A percentile compares a stretch with the other conserved stretches of the same genome.
phyloP scores from a whole-genome alignment of 1,140 invertebrate species.

The Lethrus apterus region DNA sequence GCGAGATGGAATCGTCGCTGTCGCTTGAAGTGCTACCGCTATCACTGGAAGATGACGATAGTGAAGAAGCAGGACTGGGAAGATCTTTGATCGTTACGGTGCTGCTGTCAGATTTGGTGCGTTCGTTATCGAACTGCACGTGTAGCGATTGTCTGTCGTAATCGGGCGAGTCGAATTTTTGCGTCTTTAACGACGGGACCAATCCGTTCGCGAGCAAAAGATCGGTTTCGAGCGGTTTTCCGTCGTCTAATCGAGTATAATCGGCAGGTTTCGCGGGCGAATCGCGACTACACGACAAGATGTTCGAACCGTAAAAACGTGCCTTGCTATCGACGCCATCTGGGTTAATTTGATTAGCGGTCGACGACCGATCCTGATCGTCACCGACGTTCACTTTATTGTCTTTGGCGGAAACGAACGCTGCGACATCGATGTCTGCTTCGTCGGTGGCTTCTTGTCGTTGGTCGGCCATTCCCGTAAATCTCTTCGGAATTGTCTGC shows the following conservation, averaged over 20 bases:
- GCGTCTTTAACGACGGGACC: conserved; percentile 1
- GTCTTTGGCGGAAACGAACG: conserved; percentile 13
- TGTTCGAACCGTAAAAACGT: too few relatives aligned
- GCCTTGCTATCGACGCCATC: neutral
- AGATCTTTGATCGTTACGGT: conserved; percentile 37
- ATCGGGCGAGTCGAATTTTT: conserved; percentile 24
- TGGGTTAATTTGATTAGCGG: too few relatives aligned
- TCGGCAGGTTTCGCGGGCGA: too few relatives aligned
- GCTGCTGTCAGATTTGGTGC: conserved; percentile 34
- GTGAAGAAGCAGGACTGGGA: conserved; percentile 36
- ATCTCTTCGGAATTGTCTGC: conserved; percentile 37
- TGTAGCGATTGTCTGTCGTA: conserved; percentile 46
- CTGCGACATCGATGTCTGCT: conserved; percentile 25
- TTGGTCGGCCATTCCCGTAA: conserved; percentile 36
- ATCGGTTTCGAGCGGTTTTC: too few relatives aligned
- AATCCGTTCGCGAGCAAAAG: conserved; percentile 4
- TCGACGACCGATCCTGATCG: too few relatives aligned
- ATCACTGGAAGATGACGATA: conserved; percentile 41
- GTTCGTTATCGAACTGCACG: conserved; percentile 51
- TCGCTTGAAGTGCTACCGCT: conserved; percentile 44
- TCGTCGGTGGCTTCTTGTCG: conserved; percentile 7
- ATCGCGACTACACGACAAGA: too few relatives aligned
- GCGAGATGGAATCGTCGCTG: conserved; percentile 53
- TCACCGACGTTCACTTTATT: conserved; percentile 5
- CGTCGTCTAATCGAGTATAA: too few relatives aligned